Evolutionary conservation across 2,888 invertebrate genomes (phyloP), one percentile per base, ranked within the genome.

Genomic region (Dichetophora obliterata): DNA sequence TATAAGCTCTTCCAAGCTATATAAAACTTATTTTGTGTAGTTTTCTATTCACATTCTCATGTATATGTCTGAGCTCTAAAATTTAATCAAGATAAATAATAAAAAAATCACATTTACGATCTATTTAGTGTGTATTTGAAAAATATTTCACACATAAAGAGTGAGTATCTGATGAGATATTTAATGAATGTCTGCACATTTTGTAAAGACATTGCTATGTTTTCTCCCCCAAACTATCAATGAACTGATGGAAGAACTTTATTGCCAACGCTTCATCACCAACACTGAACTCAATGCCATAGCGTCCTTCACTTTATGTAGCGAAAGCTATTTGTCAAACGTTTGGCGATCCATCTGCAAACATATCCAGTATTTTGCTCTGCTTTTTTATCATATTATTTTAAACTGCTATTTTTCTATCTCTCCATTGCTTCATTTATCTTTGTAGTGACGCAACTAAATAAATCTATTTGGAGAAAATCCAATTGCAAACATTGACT

Each of bases 381-480:
- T 6, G 31, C 5, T 57, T 54, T 70, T 34, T 9, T 57, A 11
- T 16, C 1, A 24, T 22, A 22, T 27, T 61, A 14, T 63, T 31
- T 31, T 63, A n/a, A 16, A 16, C n/a, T 63, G n/a, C 34, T 61
- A 16, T 27, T 61, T 61, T 61, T 61, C 22, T 61, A 27, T 27
- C 9, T 61, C 24, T 27, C 34, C 31, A 50, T 69, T 9, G 34
- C 34, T 72, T 72, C 61, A 72, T 72, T 72, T 72, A 72, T 72
- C 61, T 61, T 61, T 48, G 22, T 27, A 72, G 61, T 22, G 54
- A 71, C 57, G 59, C 57, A 37, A 71, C 61, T 72, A 34, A 72
- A 72, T 72, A 72, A 72, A 72, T 72, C 72, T 72, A 43, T 72
- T 61, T 72, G 61, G 50, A 43, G 72, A 61, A 61, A 70, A 72